Base-by-base conservation (phyloP, 1,140 invertebrate species). In the Zophobas morio region DNA sequence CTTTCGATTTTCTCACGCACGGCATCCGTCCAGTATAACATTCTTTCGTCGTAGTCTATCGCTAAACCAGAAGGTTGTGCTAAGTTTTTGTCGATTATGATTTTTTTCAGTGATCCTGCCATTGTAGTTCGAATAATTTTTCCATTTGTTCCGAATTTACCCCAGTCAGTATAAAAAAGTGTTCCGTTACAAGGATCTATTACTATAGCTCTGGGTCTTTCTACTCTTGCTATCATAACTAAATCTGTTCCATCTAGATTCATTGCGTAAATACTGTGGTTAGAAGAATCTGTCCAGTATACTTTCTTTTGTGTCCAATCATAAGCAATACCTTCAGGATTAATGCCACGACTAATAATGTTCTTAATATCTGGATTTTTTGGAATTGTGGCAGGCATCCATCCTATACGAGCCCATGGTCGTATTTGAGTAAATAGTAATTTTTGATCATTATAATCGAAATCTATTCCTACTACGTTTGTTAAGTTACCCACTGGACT, bases 1-100 rank as follows among this genome's bases (percentile, higher is more conserved):
- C 97, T 88, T 89, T 99, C 98, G 78, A 99, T 99, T 86, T 99
- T 99, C 85, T 99, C 97, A 40, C 96, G 88, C 0, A 98, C 95
- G 0, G 98, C 97, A 87, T 99, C 98, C 0, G 98, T 98, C 98
- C 98, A 99, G 84, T 99, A 99, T 0, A 99, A 87, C 90, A 96
- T 97, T 32, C 93, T 90, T 34, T 99, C 97, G 35, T 98, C 96
- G 84, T 97, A 99, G 88, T 99, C 98, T 40, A 99, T 96, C 0
- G 97, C 95, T 33, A 99, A 87, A 34, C 98, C 98, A 83, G 96
- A 98, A 0, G 98, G 98, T 86, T 99, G 97, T 0, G 96, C 96
- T 0, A 99, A 87, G 78, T 98, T 95, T 82, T 93, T 94, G 39
- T 96, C 94, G 0, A 99, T 93, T 20, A 99, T 95, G 0, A 95